A percentile compares a stretch with the other conserved stretches of the same genome.
phyloP scores from a whole-genome alignment of 2,113 vertebrate species.

The Notarius quadriscutis region DNA sequence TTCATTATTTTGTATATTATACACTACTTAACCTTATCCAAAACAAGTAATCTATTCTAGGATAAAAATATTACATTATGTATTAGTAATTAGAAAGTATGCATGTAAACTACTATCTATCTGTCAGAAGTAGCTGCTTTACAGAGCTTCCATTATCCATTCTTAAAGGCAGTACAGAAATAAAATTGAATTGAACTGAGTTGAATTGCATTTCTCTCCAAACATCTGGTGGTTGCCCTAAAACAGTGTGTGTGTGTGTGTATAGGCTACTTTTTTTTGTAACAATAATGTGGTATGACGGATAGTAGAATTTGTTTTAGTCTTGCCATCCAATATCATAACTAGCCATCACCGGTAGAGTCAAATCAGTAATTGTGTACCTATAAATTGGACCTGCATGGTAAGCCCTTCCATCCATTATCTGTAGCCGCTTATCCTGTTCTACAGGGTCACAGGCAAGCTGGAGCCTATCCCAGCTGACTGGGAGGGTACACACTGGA shows the following conservation, averaged over 20 bases:
- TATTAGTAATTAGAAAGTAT: neutral
- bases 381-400: neutral
- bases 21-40: neutral
- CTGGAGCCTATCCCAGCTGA: too few relatives aligned
- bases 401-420: too few relatives aligned
- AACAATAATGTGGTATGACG: neutral
- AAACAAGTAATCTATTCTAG: neutral
- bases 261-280: neutral
- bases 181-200: too few relatives aligned
- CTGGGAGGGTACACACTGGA: too few relatives aligned
- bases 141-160: too few relatives aligned
- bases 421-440: too few relatives aligned
- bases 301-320: neutral
- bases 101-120: neutral
- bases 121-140: too few relatives aligned
- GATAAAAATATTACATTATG: too few relatives aligned
- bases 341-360: too few relatives aligned
- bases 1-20: neutral
- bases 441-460: too few relatives aligned
- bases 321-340: neutral
- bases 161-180: too few relatives aligned
- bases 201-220: neutral
- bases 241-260: neutral
- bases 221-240: neutral
- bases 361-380: neutral